A percentile compares a stretch with the other conserved stretches of the same genome.
phyloP scores from a whole-genome alignment of 2,113 vertebrate genomes.

The Macrotis lagotis region DNA sequence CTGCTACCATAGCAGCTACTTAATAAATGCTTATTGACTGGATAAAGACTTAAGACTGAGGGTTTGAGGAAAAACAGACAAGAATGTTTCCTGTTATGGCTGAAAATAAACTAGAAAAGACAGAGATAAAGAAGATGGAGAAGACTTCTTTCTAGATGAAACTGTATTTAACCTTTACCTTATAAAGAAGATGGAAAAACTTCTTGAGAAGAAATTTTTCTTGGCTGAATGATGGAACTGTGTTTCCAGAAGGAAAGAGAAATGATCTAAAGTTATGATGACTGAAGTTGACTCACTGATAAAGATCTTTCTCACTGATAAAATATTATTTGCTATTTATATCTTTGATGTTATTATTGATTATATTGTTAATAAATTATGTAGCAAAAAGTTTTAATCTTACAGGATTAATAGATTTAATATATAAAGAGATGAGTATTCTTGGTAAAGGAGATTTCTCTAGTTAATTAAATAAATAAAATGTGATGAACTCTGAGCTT shows the following conservation, averaged over 20 bases:
- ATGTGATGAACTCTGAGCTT: background rate
- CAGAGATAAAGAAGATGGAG: background rate
- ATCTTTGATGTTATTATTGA: background rate
- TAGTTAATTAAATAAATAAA: background rate
- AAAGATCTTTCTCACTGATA: background rate
- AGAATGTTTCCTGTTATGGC: background rate
- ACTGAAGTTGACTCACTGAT: background rate
- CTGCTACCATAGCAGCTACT: background rate
- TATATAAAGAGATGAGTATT: background rate
- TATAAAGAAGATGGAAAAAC: background rate
- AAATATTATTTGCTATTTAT: background rate
- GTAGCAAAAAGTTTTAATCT: background rate
- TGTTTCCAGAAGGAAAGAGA: background rate
- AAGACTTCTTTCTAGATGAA: background rate
- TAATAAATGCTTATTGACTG: background rate
- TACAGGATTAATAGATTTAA: background rate
- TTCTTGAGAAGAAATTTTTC: background rate
- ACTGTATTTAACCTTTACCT: background rate
- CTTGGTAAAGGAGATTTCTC: background rate
- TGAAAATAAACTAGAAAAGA: background rate
- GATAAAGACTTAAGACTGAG: background rate
- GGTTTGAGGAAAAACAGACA: background rate
- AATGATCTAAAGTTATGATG: background rate
- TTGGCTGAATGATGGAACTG: background rate
- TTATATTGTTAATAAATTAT: background rate